Percentiles rank a stretch among this genome's conserved stretches.
Conservation (phyloP, 2,888 invertebrate genomes). For the Melanostoma mellinum region DNA sequence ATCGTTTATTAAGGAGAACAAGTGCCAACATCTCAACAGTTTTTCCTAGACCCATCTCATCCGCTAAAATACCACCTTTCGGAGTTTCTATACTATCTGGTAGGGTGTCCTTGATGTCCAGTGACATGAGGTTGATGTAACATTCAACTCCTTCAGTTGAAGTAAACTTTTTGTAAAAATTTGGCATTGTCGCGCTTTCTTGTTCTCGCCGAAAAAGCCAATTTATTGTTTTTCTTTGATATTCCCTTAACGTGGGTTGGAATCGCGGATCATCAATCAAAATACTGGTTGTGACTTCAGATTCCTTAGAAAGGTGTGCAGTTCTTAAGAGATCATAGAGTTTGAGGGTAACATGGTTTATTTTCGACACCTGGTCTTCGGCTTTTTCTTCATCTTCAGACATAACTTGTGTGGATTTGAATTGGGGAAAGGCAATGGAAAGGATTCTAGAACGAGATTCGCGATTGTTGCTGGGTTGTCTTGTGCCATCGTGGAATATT, state of each 20-base stretch:
- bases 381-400: background rate
- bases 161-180: conserved; percentile 73
- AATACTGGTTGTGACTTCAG: conserved; percentile 1
- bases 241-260: conserved; percentile 84
- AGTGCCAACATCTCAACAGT: conserved; percentile 89
- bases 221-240: conserved; percentile 86
- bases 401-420: background rate
- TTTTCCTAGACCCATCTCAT: conserved; percentile 92
- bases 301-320: conserved; percentile 74
- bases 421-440: conserved; percentile 50
- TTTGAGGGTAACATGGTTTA: conserved; percentile 78
- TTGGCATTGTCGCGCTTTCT: conserved; percentile 52
- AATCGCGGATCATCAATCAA: conserved; percentile 80
- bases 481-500: conserved; percentile 59
- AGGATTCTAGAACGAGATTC: conserved; percentile 32
- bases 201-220: conserved; percentile 88
- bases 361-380: conserved; percentile 62
- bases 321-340: conserved; percentile 75
- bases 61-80: conserved; percentile 89
- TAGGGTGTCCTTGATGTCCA: conserved; percentile 73
- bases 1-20: conserved; percentile 83
- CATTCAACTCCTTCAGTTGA: conserved; percentile 75
- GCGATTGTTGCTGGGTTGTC: background rate
- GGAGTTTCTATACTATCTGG: conserved; percentile 81
- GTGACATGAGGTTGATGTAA: conserved; percentile 77